Conservation (phyloP, 2,888 invertebrate species). For the Carpatolechia fugitivella region DNA sequence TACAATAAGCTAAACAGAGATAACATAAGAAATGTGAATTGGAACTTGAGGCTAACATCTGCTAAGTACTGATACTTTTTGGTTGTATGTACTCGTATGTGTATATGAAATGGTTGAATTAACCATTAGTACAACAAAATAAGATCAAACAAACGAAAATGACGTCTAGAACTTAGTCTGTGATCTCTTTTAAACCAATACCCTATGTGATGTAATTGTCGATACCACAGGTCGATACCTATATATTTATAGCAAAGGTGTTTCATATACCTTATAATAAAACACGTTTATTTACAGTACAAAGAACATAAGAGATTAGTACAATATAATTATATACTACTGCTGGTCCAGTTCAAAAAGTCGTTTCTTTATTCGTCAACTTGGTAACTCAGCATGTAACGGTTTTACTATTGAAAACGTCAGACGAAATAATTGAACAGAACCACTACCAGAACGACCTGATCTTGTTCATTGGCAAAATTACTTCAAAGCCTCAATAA, state of each 20-base stretch:
- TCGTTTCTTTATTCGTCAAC: background rate
- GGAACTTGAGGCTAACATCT: conserved; percentile 66
- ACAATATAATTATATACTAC: too few species aligned
- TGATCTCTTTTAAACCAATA: too few species aligned
- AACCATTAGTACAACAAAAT: too few species aligned
- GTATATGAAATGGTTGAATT: background rate
- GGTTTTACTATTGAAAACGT: conserved; percentile 56
- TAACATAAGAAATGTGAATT: conserved; percentile 44
- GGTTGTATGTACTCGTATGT: conserved; percentile 40
- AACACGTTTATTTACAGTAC: too few species aligned
- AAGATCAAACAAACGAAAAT: too few species aligned
- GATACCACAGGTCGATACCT: too few species aligned
- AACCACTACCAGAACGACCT: conserved; percentile 40
- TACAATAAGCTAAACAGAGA: conserved; percentile 30
- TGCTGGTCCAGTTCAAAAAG: background rate
- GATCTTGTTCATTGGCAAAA: conserved; percentile 42
- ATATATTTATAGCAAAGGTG: too few species aligned
- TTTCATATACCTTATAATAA: too few species aligned
- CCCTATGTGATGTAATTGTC: too few species aligned
- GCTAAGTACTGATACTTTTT: conserved; percentile 65
- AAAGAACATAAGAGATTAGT: too few species aligned
- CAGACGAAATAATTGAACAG: conserved; percentile 38
- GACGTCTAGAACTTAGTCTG: too few species aligned
- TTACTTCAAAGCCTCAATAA: conserved; percentile 18
- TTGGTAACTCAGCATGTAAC: conserved; percentile 50